Evolutionary conservation across 2,113 vertebrate genomes (phyloP).

Genomic region (Marmota monax): DNA sequence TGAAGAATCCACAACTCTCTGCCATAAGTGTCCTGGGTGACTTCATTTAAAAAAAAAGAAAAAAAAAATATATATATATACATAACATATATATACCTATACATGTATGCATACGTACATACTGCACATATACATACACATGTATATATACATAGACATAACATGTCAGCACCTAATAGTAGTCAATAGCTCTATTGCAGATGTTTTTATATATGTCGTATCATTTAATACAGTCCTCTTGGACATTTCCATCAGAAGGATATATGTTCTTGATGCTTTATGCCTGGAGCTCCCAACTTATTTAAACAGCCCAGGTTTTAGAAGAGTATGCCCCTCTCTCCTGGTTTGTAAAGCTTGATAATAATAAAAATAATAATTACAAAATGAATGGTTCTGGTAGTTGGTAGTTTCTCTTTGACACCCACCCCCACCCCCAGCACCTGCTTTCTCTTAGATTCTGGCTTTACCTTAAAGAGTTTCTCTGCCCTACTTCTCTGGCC

Average conservation of each 20-base stretch:
- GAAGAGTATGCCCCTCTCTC: background rate
- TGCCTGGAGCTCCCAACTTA: background rate
- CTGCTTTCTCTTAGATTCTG: background rate
- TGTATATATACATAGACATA: too few species aligned
- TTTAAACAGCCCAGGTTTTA: slow-evolving; percentile 24
- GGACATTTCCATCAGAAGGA: background rate
- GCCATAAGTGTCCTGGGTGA: background rate
- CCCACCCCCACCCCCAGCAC: background rate
- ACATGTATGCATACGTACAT: too few species aligned
- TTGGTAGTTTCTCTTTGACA: background rate
- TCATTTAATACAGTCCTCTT: background rate
- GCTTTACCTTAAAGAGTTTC: background rate
- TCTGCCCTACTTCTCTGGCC: background rate
- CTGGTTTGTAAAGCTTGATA: background rate
- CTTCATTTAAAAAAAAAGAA: background rate
- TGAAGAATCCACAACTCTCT: background rate
- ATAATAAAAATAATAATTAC: background rate
- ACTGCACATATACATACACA: too few species aligned
- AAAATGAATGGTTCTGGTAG: background rate
- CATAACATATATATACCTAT: too few species aligned
- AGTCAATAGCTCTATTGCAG: background rate
- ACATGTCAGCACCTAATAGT: background rate
- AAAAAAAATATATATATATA: too few species aligned
- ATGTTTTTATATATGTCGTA: background rate
- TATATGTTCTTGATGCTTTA: slow-evolving; percentile 24